phyloP scores from a whole-genome alignment of 2,113 vertebrate species.

The Colinus virginianus region DNA sequence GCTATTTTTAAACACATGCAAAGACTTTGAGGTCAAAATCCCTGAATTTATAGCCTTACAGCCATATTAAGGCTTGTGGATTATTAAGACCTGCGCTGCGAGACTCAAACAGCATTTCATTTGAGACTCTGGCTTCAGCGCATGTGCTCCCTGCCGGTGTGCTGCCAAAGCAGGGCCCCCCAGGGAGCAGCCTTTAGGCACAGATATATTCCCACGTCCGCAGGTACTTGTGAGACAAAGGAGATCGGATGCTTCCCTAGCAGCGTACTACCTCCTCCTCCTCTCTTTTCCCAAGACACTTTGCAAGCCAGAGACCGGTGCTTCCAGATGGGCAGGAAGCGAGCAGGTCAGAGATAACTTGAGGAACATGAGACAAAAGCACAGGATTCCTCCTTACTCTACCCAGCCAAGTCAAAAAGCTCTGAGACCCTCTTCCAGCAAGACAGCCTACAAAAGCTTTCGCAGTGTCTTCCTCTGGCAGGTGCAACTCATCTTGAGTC shows the following conservation, averaged over 20 bases:
- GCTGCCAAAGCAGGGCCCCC: background rate
- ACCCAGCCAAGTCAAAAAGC: background rate
- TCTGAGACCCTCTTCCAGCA: background rate
- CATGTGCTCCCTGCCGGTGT: background rate
- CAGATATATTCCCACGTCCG: background rate
- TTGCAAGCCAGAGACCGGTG: background rate
- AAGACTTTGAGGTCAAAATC: constrained; percentile 59
- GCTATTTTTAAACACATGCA: constrained; percentile 49
- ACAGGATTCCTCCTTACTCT: background rate
- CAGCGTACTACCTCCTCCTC: background rate
- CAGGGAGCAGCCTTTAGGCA: background rate
- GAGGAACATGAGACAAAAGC: background rate
- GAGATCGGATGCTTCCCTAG: background rate
- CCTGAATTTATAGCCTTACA: constrained; percentile 47
- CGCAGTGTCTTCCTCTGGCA: background rate
- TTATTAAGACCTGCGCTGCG: background rate
- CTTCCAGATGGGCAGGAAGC: constrained; percentile 32
- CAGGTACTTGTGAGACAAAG: constrained; percentile 6
- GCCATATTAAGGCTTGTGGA: constrained; percentile 6
- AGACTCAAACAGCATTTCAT: background rate
- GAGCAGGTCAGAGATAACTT: background rate
- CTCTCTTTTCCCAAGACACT: background rate
- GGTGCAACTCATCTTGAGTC: background rate
- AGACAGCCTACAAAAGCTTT: background rate
- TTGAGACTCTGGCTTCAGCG: constrained; percentile 2